Evolutionary conservation across 2,113 vertebrate species (phyloP).

Genomic region (Otus sunia): DNA sequence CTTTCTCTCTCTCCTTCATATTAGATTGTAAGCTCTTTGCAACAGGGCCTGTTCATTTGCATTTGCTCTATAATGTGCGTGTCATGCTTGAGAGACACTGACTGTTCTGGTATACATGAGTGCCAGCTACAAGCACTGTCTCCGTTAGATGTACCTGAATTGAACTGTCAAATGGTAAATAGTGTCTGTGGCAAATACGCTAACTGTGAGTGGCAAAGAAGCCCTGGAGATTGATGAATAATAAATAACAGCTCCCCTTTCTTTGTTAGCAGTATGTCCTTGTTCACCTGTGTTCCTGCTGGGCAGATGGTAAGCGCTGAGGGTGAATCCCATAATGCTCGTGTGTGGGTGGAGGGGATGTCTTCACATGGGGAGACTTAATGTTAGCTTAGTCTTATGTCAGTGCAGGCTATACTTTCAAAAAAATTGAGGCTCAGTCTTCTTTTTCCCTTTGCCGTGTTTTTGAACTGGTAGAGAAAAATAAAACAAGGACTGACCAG

Average conservation of each 20-base stretch:
- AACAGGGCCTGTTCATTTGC: conserved; percentile 28
- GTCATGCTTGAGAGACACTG: conserved; percentile 49
- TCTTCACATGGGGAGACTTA: not conserved
- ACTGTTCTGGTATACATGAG: conserved; percentile 33
- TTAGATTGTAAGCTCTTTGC: conserved; percentile 18
- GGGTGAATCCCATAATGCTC: not conserved
- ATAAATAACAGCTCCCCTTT: conserved; percentile 3
- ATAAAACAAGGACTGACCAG: not conserved
- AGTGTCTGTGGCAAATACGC: conserved; percentile 12
- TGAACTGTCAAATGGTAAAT: conserved; percentile 65
- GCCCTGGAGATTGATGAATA: conserved; percentile 50
- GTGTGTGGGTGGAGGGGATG: not conserved
- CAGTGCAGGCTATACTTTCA: not conserved
- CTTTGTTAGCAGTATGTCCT: not conserved
- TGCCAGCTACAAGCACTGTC: not conserved
- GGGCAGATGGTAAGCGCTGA: not conserved
- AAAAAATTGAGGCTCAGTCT: not conserved
- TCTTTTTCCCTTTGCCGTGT: not conserved
- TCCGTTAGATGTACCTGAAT: conserved; percentile 44
- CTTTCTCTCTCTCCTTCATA: not conserved
- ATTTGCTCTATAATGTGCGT: conserved; percentile 43
- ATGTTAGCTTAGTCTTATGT: not conserved
- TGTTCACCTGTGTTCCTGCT: not conserved
- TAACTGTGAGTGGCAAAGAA: conserved; percentile 56
- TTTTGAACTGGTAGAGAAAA: not conserved